Evolutionary conservation across 2,113 vertebrate genomes (phyloP), one percentile per base, ranked within the genome.

Genomic region (Morone saxatilis): DNA sequence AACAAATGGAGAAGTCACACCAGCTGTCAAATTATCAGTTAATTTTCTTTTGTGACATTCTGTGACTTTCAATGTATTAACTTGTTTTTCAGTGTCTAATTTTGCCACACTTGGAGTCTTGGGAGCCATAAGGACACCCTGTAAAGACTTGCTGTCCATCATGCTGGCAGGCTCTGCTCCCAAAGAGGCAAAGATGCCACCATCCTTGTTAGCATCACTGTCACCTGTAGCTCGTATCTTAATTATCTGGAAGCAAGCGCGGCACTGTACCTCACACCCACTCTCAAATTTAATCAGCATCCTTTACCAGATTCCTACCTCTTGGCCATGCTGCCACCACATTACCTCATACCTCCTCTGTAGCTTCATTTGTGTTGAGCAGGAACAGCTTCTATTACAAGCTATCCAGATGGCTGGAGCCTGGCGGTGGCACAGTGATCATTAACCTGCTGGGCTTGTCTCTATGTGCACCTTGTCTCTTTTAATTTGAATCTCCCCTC

Each of bases 381-480:
- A 69, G 54, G 25, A 84, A 36, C 72, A 70, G 67, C 63, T 69
- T 83, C 67, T 13, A 7, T 74, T 83, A 79, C 80, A 73, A 76
- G 78, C 41, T 38, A 54, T 74, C 17, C 90, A 91, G 85, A 89
- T 89, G 90, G 90, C 73, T 11, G 72, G 65, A 73, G 81, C 43
- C 74, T 4, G 60, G 70, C 9, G 2, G 77, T 45, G 78, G 75
- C 77, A 10, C 76, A 59, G 72, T 41, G 80, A 86, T 87, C 78
- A 83, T 90, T 89, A 86, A 78, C 85, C 85, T 81, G 78, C 83
- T 62, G 83, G 74, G 74, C 74, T 80, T n/a, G 50, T 78, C 71
- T 72, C 50, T 20, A 1, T 72, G 48, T 81, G 65, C 41, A 74
- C 79, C 86, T 71, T 54, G 79, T 88, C 87, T 71, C 56, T 16